Evolutionary conservation across 92 coral and sea anemone genomes (phyloP).

Genomic region (Epizoanthus illoricatus): DNA sequence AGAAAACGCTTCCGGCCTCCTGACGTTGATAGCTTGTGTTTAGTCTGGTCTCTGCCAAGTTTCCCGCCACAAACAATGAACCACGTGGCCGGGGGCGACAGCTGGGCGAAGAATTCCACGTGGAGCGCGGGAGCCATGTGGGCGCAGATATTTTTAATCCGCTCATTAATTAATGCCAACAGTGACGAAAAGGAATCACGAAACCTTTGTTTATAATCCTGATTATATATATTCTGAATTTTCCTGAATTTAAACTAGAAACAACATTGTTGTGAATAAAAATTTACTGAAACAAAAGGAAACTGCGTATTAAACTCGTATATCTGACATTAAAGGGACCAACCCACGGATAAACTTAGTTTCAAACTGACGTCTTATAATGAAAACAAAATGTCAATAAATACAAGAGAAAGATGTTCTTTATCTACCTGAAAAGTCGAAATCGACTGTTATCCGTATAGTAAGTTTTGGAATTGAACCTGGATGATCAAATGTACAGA

Average conservation of each 20-base stretch:
- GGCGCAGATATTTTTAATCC: not conserved
- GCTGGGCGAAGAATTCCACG: constrained; percentile 20
- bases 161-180: constrained; percentile 17
- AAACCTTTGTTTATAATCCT: constrained; percentile 14
- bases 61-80: constrained; percentile 34
- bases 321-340: too few species aligned
- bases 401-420: too few species aligned
- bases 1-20: too few species aligned
- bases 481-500: too few species aligned
- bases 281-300: too few species aligned
- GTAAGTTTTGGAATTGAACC: too few species aligned
- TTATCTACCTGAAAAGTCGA: too few species aligned
- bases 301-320: too few species aligned
- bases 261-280: not conserved
- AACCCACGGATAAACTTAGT: too few species aligned
- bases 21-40: not conserved
- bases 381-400: too few species aligned
- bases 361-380: too few species aligned
- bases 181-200: not conserved
- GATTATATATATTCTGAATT: not conserved
- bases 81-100: constrained; percentile 16
- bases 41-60: not conserved
- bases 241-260: not conserved
- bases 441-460: too few species aligned
- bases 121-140: constrained; percentile 21